phyloP scores from a whole-genome alignment of 2,797 vertebrate species.

The Arctocebus calabarensis region DNA sequence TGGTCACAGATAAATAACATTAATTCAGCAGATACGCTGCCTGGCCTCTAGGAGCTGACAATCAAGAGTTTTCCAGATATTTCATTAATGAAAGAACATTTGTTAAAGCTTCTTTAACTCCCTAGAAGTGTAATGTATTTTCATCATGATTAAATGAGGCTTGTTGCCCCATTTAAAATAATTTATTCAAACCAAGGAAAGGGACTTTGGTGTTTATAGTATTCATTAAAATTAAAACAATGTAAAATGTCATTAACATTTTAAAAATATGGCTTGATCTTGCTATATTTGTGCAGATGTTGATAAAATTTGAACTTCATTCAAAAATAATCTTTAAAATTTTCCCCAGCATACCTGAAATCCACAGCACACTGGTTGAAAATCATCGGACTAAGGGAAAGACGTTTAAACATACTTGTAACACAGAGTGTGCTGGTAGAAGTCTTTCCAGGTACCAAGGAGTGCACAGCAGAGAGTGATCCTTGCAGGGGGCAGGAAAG shows the following conservation, averaged over 20 bases:
- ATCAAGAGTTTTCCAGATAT: slow-evolving; percentile 41
- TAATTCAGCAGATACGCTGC: slow-evolving; percentile 37
- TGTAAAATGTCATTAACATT: slow-evolving; percentile 41
- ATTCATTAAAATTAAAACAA: slow-evolving; percentile 48
- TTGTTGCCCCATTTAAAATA: slow-evolving; percentile 52
- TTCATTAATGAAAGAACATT: slow-evolving; percentile 42
- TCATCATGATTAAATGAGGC: slow-evolving; percentile 58
- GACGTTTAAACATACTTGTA: neutral
- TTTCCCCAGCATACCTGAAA: too few species aligned
- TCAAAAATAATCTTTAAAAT: too few species aligned
- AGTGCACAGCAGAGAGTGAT: neutral
- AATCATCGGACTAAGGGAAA: neutral
- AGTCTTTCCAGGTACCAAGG: neutral
- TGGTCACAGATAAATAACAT: slow-evolving; percentile 26
- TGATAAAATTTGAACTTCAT: too few species aligned
- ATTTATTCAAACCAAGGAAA: slow-evolving; percentile 59
- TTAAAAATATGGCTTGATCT: neutral
- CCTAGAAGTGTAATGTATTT: slow-evolving; percentile 67
- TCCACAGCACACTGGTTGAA: too few species aligned
- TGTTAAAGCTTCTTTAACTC: slow-evolving; percentile 60
- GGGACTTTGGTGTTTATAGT: slow-evolving; percentile 46
- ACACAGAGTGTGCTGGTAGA: neutral
- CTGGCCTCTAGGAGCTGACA: slow-evolving; percentile 66
- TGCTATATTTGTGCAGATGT: neutral
- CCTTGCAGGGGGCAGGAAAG: neutral